phyloP scores from a whole-genome alignment of 2,113 vertebrate genomes.

The Dendrocopos noguchii region DNA sequence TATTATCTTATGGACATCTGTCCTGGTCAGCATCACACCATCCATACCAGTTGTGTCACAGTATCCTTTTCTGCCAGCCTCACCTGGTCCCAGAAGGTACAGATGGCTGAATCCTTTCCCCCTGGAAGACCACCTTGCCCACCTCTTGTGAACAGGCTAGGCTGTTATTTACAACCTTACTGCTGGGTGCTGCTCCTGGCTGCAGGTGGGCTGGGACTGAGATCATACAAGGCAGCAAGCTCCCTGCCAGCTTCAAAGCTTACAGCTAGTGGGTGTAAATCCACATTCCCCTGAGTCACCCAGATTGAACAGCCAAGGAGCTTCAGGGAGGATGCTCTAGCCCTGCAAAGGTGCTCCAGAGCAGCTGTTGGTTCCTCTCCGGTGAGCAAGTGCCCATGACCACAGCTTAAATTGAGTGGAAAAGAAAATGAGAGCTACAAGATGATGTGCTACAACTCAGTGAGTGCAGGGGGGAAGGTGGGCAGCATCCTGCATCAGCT shows the following conservation, averaged over 20 bases:
- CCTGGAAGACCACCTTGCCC: background rate
- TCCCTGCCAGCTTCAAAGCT: background rate
- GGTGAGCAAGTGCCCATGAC: background rate
- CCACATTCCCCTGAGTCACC: background rate
- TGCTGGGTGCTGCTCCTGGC: fast-evolving
- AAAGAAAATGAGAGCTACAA: background rate
- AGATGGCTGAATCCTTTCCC: background rate
- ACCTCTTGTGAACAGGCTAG: fast-evolving
- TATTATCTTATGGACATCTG: background rate
- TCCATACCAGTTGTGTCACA: background rate
- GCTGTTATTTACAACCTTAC: background rate
- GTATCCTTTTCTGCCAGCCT: background rate
- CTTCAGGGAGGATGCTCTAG: background rate
- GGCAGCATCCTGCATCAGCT: background rate
- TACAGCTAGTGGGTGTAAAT: background rate
- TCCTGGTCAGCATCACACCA: background rate
- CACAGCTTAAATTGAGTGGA: fast-evolving
- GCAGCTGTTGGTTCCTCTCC: background rate
- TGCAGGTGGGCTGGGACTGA: background rate
- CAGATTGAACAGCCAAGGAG: background rate
- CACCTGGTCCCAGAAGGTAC: background rate
- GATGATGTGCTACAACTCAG: background rate
- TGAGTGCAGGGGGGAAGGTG: background rate
- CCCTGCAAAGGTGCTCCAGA: background rate
- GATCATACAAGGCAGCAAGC: background rate